Conservation (phyloP, 2,797 vertebrate species). For the Periparus ater region DNA sequence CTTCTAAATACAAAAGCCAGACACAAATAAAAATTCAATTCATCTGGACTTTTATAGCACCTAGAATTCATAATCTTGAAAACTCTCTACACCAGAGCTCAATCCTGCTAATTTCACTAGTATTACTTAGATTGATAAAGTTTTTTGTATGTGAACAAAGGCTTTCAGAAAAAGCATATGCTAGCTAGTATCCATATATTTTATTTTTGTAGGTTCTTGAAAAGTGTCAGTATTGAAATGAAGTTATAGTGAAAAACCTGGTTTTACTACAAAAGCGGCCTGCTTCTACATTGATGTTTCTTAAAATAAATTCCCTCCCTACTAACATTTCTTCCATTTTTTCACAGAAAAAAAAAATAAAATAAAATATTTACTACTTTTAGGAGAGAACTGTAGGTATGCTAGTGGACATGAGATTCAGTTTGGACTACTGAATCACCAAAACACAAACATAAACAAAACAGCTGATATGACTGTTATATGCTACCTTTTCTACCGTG, state of each 20-base stretch:
- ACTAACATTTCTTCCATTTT: not conserved
- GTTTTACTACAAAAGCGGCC: not conserved
- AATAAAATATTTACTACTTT: not conserved
- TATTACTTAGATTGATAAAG: not conserved
- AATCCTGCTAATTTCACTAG: not conserved
- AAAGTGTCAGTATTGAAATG: not conserved
- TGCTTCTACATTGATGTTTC: not conserved
- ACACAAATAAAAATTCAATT: not conserved
- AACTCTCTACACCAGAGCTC: not conserved
- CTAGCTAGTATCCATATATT: not conserved
- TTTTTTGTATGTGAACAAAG: not conserved
- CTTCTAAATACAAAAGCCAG: not conserved
- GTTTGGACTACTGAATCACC: not conserved
- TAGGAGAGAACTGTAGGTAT: not conserved
- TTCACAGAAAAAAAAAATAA: not conserved
- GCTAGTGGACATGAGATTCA: not conserved
- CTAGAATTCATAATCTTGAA: not conserved
- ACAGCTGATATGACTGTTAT: accelerated
- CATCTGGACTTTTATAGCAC: not conserved
- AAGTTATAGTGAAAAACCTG: not conserved
- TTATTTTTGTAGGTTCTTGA: not conserved
- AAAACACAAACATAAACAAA: not conserved
- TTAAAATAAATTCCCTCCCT: not conserved
- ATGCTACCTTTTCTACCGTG: not conserved
- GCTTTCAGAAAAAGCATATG: not conserved